Percentiles rank a stretch among this genome's conserved stretches.
Evolutionary conservation across 1,140 invertebrate species (phyloP).

Genomic region (Neodiprion virginianus): DNA sequence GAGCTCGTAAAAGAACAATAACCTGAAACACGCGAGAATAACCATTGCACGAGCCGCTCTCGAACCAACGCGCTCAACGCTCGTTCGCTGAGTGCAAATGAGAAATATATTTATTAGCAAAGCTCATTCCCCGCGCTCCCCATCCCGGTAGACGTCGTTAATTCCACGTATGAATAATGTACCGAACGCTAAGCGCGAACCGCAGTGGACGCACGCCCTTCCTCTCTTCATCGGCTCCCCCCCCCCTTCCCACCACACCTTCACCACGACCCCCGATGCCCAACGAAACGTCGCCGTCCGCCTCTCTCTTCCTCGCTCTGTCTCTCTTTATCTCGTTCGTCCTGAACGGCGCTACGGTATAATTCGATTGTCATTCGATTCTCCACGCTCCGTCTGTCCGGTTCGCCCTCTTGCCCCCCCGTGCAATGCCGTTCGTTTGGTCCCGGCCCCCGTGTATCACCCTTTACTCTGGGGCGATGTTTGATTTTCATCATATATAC

Average conservation of each 20-base stretch:
- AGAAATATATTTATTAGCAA: constrained; percentile 19
- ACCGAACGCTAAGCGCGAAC: constrained; percentile 20
- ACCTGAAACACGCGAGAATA: not conserved
- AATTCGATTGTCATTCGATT: constrained; percentile 57
- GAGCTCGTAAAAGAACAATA: constrained; percentile 1
- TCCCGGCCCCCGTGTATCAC: not conserved
- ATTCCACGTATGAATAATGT: constrained; percentile 41
- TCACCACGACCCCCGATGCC: no score
- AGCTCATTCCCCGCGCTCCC: constrained; percentile 16
- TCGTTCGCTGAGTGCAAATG: constrained; percentile 12
- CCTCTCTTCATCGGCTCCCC: not conserved
- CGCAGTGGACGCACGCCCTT: constrained; percentile 19
- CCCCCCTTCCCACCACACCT: not conserved
- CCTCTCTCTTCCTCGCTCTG: not conserved
- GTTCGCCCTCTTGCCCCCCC: constrained; percentile 17
- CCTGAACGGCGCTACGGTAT: constrained; percentile 38
- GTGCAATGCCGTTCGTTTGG: no score
- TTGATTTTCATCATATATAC: not conserved
- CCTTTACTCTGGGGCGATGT: no score
- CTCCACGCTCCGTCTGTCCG: constrained; percentile 38
- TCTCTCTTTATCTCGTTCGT: no score
- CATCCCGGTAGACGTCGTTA: constrained; percentile 25
- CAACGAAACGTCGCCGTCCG: not conserved
- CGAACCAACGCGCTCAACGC: not conserved
- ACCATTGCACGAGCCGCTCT: no score